Base-by-base conservation (phyloP, 1,140 invertebrate species). In the Cotesia vestalis region DNA sequence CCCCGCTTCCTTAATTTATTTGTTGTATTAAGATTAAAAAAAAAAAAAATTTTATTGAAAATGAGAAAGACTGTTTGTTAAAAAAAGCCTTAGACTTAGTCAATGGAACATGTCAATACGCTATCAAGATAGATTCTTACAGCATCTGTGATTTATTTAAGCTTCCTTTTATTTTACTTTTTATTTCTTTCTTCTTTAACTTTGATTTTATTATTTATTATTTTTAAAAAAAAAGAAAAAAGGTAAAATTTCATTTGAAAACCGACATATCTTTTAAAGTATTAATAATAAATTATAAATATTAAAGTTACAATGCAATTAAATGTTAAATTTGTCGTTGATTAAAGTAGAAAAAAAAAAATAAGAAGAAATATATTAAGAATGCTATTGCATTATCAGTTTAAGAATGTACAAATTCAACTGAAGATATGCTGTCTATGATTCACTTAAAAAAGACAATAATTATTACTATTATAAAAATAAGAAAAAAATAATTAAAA, bases 91-190 rank as follows among this genome's bases (percentile, higher is more conserved):
- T 71, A 71, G 60, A 71, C 34, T 14, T 71, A 64, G 61, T 53
- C 61, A 64, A 71, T 64, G 9, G 11, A 36, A 35, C 51, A 64
- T 52, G 62, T 71, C 69, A 71, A 71, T 71, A 66, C 35, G 69
- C 59, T 14, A 46, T 46, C 27, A 27, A 27, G 27, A 46, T 46
- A 20, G 34, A 71, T 36, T 52, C 1, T 63, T 70, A 17, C 12
- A 63, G 27, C 38, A 71, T 17, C 69, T 71, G 69, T 71, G 69
- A 71, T 71, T 71, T 63, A 71, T 71, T 70, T 70, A 62, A 38
- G 40, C 11, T 64, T 36, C 11, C 9, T 4, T 27, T 2, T 61
- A 61, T 12, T 27, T 11, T 61, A 27, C 2, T 63, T 9, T 63
- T 14, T 4, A 38, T 38, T 14, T 63, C 9, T 38, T 40, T 38